Conservation (phyloP, 2,797 vertebrate genomes). For the Amblyopsis hoosieri region DNA sequence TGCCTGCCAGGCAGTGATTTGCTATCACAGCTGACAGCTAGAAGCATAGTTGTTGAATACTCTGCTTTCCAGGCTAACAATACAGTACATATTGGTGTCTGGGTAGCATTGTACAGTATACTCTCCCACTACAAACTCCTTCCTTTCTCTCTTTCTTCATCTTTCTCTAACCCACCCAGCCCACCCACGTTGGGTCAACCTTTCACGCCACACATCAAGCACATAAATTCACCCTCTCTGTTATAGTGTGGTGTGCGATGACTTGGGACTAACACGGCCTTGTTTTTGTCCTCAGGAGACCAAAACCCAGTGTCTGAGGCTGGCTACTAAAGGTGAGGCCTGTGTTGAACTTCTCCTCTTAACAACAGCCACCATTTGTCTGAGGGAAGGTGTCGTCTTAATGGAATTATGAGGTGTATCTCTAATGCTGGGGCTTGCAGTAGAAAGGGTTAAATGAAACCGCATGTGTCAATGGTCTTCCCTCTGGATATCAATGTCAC, state of each 20-base stretch:
- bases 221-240: not conserved
- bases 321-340: slow-evolving; percentile 97
- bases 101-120: too few relatives aligned
- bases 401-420: not conserved
- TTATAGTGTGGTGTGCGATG: too few relatives aligned
- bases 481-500: not conserved
- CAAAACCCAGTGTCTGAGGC: slow-evolving; percentile 96
- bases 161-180: not conserved
- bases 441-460: too few relatives aligned
- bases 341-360: not conserved
- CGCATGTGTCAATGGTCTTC: not conserved
- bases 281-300: slow-evolving; percentile 85
- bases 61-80: too few relatives aligned
- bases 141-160: not conserved
- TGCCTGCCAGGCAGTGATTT: too few relatives aligned
- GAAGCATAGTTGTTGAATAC: too few relatives aligned
- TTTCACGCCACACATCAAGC: not conserved
- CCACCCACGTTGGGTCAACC: not conserved
- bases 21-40: too few relatives aligned
- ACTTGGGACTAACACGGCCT: not conserved
- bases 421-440: not conserved
- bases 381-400: not conserved
- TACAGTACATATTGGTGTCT: too few relatives aligned
- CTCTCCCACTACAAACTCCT: not conserved
- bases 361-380: not conserved